phyloP scores from a whole-genome alignment of 2,888 invertebrate genomes.

The Herminia tarsipennalis region DNA sequence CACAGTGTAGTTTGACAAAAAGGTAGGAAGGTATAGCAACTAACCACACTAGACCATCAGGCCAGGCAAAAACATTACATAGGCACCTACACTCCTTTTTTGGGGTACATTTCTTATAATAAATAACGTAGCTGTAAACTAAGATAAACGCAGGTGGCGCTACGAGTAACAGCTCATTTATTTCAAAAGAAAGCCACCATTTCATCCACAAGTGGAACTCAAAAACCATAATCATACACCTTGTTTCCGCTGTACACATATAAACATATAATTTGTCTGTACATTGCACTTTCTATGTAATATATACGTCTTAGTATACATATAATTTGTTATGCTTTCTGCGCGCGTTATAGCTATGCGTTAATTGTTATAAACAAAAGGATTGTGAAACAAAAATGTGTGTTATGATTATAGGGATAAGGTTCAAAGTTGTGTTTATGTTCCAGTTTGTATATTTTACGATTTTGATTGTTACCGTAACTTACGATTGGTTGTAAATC shows the following conservation, averaged over 20 bases:
- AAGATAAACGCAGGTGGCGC: no score
- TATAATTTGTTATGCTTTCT: slow-evolving; percentile 48
- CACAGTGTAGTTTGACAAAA: no score
- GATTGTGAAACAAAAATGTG: not conserved
- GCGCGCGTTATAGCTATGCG: slow-evolving; percentile 19
- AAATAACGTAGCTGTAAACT: no score
- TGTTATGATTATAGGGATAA: rapidly evolving
- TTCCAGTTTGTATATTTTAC: not conserved
- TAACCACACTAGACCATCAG: no score
- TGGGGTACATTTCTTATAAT: no score
- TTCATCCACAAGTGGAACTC: no score
- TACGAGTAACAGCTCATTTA: no score
- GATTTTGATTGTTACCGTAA: slow-evolving; percentile 8
- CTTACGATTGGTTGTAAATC: slow-evolving; percentile 14
- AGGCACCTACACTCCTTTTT: no score
- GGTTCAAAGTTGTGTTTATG: not conserved
- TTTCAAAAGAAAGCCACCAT: no score
- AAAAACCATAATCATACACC: not conserved
- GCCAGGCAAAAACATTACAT: no score
- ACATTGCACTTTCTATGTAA: slow-evolving; percentile 6
- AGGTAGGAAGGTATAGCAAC: no score
- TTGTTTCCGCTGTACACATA: not conserved
- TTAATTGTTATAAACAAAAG: slow-evolving; percentile 25
- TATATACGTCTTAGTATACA: slow-evolving; percentile 12
- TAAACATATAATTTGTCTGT: not conserved